Percentiles rank a stretch among this genome's conserved stretches.
These are phyloP conservation scores for Dryoscopus gambensis DNA, from an alignment of 2,113 vertebrate genomes.

Conservation along the genomic window DNA sequence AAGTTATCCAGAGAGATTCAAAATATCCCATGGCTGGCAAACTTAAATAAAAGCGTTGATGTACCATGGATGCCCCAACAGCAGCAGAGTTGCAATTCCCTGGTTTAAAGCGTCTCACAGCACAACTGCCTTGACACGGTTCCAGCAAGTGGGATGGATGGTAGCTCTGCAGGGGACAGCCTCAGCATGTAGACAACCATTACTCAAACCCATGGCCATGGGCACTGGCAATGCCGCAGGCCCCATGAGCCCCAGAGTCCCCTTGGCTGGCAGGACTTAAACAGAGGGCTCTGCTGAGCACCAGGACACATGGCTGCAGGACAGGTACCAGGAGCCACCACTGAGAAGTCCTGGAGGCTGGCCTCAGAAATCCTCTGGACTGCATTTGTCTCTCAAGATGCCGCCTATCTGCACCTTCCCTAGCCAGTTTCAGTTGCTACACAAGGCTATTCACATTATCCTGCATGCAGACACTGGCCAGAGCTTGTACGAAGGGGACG, in stretches of 20 bases:
- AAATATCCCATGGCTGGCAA: background rate
- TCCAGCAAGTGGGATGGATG: background rate
- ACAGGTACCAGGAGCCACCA: accelerated
- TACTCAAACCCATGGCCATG: accelerated
- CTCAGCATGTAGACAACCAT: background rate
- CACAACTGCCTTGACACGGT: background rate
- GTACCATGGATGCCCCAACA: background rate
- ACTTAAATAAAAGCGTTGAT: background rate
- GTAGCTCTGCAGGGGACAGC: background rate
- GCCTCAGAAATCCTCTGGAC: background rate
- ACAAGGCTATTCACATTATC: background rate
- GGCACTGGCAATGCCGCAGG: background rate
- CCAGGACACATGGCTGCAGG: background rate
- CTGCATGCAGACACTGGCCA: background rate
- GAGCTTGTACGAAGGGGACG: background rate
- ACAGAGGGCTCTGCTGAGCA: background rate
- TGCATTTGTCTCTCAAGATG: background rate
- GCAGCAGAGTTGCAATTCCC: background rate
- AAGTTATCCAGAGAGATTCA: background rate
- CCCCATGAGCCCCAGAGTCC: no score
- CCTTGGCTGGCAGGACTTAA: background rate
- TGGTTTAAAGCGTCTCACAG: background rate
- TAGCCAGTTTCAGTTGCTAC: background rate
- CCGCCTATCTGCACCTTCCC: background rate
- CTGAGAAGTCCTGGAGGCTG: background rate